Base-by-base conservation (phyloP, 2,113 vertebrate species). In the Larimichthys crocea region DNA sequence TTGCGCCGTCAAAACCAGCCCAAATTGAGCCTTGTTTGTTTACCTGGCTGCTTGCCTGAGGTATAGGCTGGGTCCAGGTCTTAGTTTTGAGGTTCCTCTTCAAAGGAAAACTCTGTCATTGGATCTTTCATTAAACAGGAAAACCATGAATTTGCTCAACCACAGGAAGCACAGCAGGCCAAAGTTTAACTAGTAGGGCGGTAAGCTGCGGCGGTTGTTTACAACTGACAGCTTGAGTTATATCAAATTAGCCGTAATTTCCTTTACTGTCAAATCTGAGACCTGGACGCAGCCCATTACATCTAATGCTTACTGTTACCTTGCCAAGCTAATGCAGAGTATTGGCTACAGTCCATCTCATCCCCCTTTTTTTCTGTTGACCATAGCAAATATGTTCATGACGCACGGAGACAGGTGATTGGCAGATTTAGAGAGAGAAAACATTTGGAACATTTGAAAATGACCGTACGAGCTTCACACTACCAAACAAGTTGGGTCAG, bases 161-260 rank as follows among this genome's bases (percentile, higher is more conserved):
- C 55, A 42, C 50, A 46, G 52, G 74, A 56, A 55, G 53, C 8
- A 9, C 14, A 24, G 31, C 15, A 26, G 53, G 65, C 61, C 65
- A 69, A 61, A 78, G 56, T 61, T 70, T 70, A 70, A 70, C 48
- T 8, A 35, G 52, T 55, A 10, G 31, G 57, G 22, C 57, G 44
- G 3, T 57, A 66, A 48, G 1, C 52, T 17, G 7, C 7, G 10
- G 40, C 6, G 22, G 61, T 42, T 57, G 74, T 76, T 76, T 29
- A 65, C n/a, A 29, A 19, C 61, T 46, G 49, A 52, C 22, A 65
- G 22, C 14, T 11, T 12, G 10, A 14, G 44, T 56, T 65, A 10
- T 29, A 66, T 49, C 24, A 19, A 57, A 66, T 17, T 48, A 48
- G 19, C 8, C 50, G n/a, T 46, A 10, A 40, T 46, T 12, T 40